These are phyloP conservation scores for Tiliacea aurago DNA, from an alignment of 2,888 invertebrate species.

Conservation along the genomic window DNA sequence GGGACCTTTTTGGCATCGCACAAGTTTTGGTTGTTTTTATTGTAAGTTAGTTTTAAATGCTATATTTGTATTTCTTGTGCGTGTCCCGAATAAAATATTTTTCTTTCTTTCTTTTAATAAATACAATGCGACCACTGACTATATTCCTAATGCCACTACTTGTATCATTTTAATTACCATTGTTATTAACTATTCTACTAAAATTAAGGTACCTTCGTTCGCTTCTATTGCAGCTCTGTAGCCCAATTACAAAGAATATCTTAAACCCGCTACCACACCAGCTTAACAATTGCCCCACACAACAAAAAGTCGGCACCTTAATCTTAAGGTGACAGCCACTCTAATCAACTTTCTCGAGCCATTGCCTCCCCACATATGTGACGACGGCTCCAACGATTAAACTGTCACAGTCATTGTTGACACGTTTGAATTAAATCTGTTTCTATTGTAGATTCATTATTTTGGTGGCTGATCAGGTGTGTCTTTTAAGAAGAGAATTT, in stretches of 20 bases:
- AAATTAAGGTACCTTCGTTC: background rate
- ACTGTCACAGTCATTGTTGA: slow-evolving; percentile 82
- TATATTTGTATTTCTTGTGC: too few relatives aligned
- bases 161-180: background rate
- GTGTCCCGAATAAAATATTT: too few relatives aligned
- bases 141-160: background rate
- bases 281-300: slow-evolving; percentile 63
- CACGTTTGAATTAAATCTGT: slow-evolving; percentile 61
- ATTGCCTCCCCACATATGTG: slow-evolving; percentile 84
- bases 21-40: too few relatives aligned
- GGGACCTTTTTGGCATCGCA: too few relatives aligned
- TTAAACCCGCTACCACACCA: slow-evolving; percentile 27
- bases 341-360: slow-evolving; percentile 88
- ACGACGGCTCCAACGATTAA: slow-evolving; percentile 87
- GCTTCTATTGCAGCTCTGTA: too few relatives aligned
- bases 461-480: slow-evolving; percentile 45
- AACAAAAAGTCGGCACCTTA: slow-evolving; percentile 78
- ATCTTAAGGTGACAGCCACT: slow-evolving; percentile 86
- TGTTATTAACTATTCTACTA: background rate
- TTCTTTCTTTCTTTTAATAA: too few relatives aligned
- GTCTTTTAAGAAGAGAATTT: slow-evolving; percentile 16
- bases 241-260: background rate
- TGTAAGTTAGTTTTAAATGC: too few relatives aligned
- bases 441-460: slow-evolving; percentile 45
- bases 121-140: background rate